Evolutionary conservation across 2,888 invertebrate genomes (phyloP).

Genomic region (Cosmia pyralina): DNA sequence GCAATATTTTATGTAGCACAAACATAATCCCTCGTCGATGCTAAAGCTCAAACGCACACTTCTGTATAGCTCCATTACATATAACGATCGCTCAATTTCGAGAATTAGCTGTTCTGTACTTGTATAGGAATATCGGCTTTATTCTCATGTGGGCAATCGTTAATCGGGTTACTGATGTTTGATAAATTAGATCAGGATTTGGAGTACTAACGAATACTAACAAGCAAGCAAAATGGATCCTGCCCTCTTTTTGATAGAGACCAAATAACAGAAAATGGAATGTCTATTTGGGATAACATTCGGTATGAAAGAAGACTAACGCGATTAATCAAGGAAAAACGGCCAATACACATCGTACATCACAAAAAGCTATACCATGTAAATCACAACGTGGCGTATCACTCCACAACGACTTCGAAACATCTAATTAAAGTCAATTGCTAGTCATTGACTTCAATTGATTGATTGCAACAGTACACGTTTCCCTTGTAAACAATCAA

Average conservation of each 20-base stretch:
- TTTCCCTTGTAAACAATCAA: conserved; percentile 66
- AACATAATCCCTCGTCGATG: conserved; percentile 39
- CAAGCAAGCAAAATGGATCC: background rate
- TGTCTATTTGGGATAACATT: background rate
- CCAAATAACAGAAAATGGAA: background rate
- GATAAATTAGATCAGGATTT: conserved; percentile 26
- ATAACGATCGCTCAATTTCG: conserved; percentile 43
- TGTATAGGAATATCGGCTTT: conserved; percentile 22
- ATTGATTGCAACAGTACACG: conserved; percentile 64
- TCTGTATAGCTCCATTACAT: conserved; percentile 35
- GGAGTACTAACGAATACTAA: background rate
- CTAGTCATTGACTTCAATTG: conserved; percentile 74
- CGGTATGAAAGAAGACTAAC: background rate
- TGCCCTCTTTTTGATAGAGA: background rate
- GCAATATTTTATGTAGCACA: conserved; percentile 46
- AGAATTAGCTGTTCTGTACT: conserved; percentile 16
- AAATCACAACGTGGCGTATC: conserved; percentile 52
- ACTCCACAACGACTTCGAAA: conserved; percentile 20
- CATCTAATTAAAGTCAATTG: conserved; percentile 72
- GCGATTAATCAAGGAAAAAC: background rate
- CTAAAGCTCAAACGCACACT: conserved; percentile 36
- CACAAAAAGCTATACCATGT: conserved; percentile 8
- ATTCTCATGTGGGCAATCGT: conserved; percentile 12
- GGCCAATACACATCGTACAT: background rate
- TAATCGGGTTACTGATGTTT: conserved; percentile 15